A percentile compares a stretch with the other conserved stretches of the same genome.
phyloP scores from a whole-genome alignment of 2,888 invertebrate species.

The Electrophaes corylata region DNA sequence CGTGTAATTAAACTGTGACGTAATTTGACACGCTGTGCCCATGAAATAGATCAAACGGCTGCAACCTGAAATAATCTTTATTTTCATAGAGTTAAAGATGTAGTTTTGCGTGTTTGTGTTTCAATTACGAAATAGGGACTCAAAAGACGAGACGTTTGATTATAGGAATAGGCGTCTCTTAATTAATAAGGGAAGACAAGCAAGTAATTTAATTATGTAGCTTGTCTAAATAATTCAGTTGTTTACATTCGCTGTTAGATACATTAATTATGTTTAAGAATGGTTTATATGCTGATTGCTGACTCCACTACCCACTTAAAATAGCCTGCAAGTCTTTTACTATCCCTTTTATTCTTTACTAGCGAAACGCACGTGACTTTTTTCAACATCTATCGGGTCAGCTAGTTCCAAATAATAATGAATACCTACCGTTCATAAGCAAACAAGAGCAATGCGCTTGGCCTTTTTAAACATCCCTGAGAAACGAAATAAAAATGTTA shows the following conservation, averaged over 20 bases:
- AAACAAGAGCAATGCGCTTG: conserved; percentile 7
- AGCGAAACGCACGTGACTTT: too few relatives aligned
- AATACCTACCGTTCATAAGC: too few relatives aligned
- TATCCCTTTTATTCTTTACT: too few relatives aligned
- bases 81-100: conserved; percentile 4
- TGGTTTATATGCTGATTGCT: too few relatives aligned
- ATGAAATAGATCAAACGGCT: conserved; percentile 34
- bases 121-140: conserved; percentile 45
- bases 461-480: conserved; percentile 3
- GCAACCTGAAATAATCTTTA: conserved; percentile 29
- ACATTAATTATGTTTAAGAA: background rate
- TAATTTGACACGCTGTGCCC: conserved; percentile 48
- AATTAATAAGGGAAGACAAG: conserved; percentile 41
- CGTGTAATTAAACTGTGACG: conserved; percentile 40
- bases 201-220: conserved; percentile 32
- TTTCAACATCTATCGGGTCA: too few relatives aligned
- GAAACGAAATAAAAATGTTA: conserved; percentile 4
- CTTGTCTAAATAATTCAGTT: conserved; percentile 20
- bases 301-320: too few relatives aligned
- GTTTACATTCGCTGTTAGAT: background rate
- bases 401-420: too few relatives aligned
- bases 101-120: conserved; percentile 21
- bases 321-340: too few relatives aligned
- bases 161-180: conserved; percentile 42
- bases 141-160: conserved; percentile 39